phyloP scores from a whole-genome alignment of 2,797 vertebrate species.

The Enteromius unitaeniatus region DNA sequence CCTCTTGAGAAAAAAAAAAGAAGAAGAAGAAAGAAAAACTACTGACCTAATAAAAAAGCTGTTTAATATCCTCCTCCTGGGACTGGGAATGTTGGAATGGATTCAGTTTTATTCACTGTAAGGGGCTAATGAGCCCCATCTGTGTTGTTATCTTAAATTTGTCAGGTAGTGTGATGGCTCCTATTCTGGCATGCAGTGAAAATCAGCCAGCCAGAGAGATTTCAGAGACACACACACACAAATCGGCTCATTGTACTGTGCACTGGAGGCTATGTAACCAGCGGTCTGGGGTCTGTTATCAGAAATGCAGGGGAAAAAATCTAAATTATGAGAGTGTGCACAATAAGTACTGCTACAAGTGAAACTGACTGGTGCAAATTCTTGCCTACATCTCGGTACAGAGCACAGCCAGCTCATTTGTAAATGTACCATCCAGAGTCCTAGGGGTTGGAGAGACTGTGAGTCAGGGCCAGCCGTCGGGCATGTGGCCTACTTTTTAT shows the following conservation, averaged over 20 bases:
- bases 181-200: slow-evolving; percentile 36
- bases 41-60: not conserved
- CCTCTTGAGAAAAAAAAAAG: not conserved
- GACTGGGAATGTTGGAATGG: slow-evolving; percentile 40
- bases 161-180: slow-evolving; percentile 39
- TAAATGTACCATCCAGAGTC: not conserved
- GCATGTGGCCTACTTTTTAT: slow-evolving; percentile 30
- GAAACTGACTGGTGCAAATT: not conserved
- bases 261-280: not conserved
- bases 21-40: rapidly evolving
- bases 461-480: not conserved
- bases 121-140: slow-evolving; percentile 27
- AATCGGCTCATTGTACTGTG: slow-evolving; percentile 2
- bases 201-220: slow-evolving; percentile 27
- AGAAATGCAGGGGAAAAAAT: slow-evolving; percentile 17
- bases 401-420: not conserved
- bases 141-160: slow-evolving; percentile 32
- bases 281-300: not conserved
- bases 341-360: not conserved
- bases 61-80: not conserved
- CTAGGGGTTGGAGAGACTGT: not conserved
- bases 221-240: slow-evolving; percentile 3
- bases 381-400: not conserved
- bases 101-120: slow-evolving; percentile 34
- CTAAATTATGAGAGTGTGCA: slow-evolving; percentile 5